Conservation (phyloP, 2,888 invertebrate genomes). For the Emesis russula region DNA sequence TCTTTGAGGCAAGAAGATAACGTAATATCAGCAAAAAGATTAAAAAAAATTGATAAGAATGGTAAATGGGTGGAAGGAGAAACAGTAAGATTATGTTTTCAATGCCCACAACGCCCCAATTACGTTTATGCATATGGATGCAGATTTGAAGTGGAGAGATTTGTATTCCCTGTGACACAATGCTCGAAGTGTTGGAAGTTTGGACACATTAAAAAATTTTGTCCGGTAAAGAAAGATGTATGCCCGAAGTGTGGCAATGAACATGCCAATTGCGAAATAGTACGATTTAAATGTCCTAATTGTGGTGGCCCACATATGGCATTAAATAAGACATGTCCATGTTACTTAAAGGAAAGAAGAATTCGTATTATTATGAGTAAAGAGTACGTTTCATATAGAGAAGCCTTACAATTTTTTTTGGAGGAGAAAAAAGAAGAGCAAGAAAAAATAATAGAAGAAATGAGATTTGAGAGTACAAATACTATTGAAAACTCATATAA, state of each 20-base stretch:
- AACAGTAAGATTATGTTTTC: constrained; percentile 31
- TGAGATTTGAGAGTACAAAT: not conserved
- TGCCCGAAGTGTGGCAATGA: constrained; percentile 64
- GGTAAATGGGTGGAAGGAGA: constrained; percentile 46
- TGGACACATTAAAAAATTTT: constrained; percentile 37
- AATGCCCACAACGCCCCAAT: constrained; percentile 8
- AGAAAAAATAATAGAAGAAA: not conserved
- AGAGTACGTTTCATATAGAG: not conserved
- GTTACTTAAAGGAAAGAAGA: constrained; percentile 30
- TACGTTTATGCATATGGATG: constrained; percentile 45
- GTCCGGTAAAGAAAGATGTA: constrained; percentile 37
- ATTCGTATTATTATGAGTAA: constrained; percentile 6
- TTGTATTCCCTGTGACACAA: not conserved
- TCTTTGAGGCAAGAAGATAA: not conserved
- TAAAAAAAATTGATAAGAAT: not conserved
- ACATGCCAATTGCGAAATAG: constrained; percentile 39
- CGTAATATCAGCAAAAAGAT: not conserved
- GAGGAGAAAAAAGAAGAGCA: not conserved
- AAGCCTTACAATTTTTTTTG: not conserved
- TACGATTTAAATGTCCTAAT: constrained; percentile 55
- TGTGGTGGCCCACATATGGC: constrained; percentile 69
- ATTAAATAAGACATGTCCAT: constrained; percentile 46
- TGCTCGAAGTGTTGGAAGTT: constrained; percentile 46
- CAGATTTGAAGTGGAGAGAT: constrained; percentile 48
- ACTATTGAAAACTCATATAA: not conserved